Conservation (phyloP, 2,888 invertebrate species). For the Rotaria macrura region DNA sequence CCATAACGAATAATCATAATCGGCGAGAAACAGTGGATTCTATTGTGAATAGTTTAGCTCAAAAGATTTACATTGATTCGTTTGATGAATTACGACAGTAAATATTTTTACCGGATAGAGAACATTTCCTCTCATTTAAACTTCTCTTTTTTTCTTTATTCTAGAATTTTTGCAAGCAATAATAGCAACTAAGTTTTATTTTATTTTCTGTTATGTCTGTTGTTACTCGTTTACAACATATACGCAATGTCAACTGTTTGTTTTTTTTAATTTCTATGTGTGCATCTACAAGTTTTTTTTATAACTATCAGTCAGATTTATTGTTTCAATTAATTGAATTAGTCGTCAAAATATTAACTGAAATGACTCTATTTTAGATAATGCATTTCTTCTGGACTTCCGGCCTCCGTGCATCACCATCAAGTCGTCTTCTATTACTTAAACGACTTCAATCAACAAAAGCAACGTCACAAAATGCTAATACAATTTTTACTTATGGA, state of each 20-base stretch:
- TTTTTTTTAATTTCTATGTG: not conserved
- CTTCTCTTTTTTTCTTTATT: not conserved
- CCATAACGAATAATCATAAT: not conserved
- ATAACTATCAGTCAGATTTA: not conserved
- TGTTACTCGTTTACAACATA: not conserved
- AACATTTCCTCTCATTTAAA: no score
- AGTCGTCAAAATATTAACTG: not conserved
- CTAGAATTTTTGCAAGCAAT: not conserved
- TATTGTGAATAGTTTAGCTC: not conserved
- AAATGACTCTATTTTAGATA: not conserved
- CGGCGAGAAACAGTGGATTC: not conserved
- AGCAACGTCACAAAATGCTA: not conserved
- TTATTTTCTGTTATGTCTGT: not conserved
- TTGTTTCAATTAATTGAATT: not conserved
- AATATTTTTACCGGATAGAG: not conserved
- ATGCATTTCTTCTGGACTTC: not conserved
- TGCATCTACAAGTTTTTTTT: not conserved
- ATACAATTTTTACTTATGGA: not conserved
- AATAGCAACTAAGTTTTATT: not conserved
- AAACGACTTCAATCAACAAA: not conserved
- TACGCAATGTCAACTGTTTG: not conserved
- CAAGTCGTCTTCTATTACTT: not conserved
- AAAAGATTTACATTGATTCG: not conserved
- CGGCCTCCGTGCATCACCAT: not conserved
- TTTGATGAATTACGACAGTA: not conserved